Percentiles rank a stretch among this genome's conserved stretches.
Conservation (phyloP, 2,113 vertebrate genomes). For the Ictalurus punctatus region DNA sequence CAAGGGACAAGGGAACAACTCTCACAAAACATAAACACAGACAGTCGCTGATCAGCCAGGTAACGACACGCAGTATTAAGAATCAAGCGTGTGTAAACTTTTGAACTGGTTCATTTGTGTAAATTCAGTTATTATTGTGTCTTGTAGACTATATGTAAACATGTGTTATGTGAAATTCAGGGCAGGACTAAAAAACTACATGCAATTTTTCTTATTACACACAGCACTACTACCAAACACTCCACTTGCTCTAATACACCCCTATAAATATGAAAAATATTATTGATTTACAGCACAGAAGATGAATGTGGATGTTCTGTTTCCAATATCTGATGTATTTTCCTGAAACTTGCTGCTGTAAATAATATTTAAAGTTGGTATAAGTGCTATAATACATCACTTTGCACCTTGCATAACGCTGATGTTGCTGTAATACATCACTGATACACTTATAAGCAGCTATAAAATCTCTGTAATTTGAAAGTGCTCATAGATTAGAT, state of each 20-base stretch:
- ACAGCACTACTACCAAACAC: background rate
- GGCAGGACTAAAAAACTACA: too few species aligned
- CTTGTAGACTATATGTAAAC: too few species aligned
- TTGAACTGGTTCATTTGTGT: too few species aligned
- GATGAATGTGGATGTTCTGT: background rate
- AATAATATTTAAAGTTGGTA: background rate
- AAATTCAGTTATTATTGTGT: too few species aligned
- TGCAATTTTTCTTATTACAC: background rate
- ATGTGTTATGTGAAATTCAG: too few species aligned
- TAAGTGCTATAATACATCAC: background rate
- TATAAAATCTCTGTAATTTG: background rate
- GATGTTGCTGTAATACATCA: background rate
- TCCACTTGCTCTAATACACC: background rate
- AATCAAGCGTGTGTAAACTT: too few species aligned
- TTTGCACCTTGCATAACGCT: constrained; percentile 3
- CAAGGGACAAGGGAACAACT: too few species aligned
- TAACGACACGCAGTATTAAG: too few species aligned
- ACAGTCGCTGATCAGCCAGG: too few species aligned
- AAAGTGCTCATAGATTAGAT: constrained; percentile 25
- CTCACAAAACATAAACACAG: too few species aligned
- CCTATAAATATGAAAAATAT: background rate
- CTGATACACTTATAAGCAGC: background rate
- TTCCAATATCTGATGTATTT: background rate
- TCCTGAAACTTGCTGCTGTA: background rate
- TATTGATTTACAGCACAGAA: background rate